A percentile compares a stretch with the other conserved stretches of the same genome.
Conservation (phyloP, 2,797 vertebrate species). For the Aphelocoma californica region DNA sequence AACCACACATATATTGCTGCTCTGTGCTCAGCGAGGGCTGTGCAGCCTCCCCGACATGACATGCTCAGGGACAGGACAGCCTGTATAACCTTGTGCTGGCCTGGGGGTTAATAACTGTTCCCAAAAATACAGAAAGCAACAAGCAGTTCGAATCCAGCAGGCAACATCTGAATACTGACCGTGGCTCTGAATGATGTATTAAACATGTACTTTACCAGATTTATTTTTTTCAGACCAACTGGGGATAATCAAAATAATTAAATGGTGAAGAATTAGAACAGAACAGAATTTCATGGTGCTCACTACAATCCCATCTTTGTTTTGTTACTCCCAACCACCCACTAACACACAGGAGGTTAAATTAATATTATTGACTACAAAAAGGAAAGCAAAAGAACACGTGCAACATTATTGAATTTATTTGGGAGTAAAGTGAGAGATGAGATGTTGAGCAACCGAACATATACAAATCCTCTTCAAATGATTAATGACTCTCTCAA, state of each 20-base stretch:
- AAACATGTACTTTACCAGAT: background rate
- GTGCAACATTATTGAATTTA: slow-evolving; percentile 21
- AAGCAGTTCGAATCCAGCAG: background rate
- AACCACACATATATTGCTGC: background rate
- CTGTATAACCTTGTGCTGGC: background rate
- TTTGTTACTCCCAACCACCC: slow-evolving; percentile 16
- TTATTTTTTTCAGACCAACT: background rate
- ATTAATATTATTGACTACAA: slow-evolving; percentile 34
- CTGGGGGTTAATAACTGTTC: background rate
- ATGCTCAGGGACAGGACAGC: background rate
- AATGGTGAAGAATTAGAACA: background rate
- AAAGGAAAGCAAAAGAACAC: slow-evolving; percentile 1
- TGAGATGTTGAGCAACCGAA: slow-evolving; percentile 26
- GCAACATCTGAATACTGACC: background rate
- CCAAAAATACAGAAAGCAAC: background rate
- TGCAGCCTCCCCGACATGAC: background rate
- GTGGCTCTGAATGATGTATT: background rate
- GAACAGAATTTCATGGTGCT: slow-evolving; percentile 9
- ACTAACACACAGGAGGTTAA: slow-evolving; percentile 10
- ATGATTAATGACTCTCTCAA: slow-evolving; percentile 37
- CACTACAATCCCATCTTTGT: background rate
- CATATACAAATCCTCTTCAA: slow-evolving; percentile 17
- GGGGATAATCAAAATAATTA: slow-evolving; percentile 54
- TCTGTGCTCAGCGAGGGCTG: background rate
- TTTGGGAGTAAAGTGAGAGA: slow-evolving; percentile 35